Evolutionary conservation across 2,113 vertebrate genomes (phyloP).

Genomic region (Anhinga anhinga): DNA sequence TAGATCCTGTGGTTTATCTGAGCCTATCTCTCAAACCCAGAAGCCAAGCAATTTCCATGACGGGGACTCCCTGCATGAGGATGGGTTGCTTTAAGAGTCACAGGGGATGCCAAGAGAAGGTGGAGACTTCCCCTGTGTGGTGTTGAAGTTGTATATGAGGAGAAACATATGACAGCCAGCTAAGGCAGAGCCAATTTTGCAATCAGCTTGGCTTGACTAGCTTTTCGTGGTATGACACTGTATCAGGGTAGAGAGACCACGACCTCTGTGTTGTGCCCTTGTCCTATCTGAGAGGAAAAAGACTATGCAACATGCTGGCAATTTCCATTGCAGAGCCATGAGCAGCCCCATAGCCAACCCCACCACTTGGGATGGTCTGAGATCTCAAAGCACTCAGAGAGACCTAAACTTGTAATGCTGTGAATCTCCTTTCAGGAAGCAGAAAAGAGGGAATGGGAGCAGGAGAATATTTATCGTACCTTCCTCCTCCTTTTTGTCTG

Average conservation of each 20-base stretch:
- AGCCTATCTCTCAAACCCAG: not conserved
- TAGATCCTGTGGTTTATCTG: not conserved
- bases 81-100: not conserved
- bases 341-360: not conserved
- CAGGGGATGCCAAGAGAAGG: not conserved
- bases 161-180: not conserved
- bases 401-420: not conserved
- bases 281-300: not conserved
- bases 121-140: not conserved
- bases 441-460: not conserved
- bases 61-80: not conserved
- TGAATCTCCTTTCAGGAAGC: not conserved
- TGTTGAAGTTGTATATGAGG: not conserved
- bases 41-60: not conserved
- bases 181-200: not conserved
- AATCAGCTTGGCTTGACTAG: not conserved
- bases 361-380: not conserved
- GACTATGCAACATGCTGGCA: rapidly evolving
- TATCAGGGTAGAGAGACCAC: not conserved
- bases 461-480: not conserved
- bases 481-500: not conserved
- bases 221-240: not conserved
- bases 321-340: rapidly evolving
- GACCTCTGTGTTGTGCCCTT: not conserved
- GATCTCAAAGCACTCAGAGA: not conserved